Evolutionary conservation across 1,140 invertebrate genomes (phyloP).

Genomic region (Aphelenchoides avenae): DNA sequence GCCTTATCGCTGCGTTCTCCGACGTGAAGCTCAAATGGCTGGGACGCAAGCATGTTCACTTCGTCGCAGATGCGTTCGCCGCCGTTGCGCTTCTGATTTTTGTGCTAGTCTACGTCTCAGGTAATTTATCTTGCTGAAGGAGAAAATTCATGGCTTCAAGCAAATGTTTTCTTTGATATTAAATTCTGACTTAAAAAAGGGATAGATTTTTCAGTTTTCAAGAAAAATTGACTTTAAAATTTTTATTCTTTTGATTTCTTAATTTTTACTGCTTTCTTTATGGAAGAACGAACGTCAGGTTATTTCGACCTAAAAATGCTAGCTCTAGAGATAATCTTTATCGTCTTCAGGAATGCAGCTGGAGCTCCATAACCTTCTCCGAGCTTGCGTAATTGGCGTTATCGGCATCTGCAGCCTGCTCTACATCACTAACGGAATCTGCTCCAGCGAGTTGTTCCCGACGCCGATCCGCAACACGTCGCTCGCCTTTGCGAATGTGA

Average conservation of each 20-base stretch:
- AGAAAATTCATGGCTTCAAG: too few relatives aligned
- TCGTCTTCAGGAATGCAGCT: conserved; percentile 21
- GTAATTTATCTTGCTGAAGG: too few relatives aligned
- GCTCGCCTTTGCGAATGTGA: conserved; percentile 28
- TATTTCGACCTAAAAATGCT: too few relatives aligned
- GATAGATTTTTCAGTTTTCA: too few relatives aligned
- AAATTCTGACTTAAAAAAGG: too few relatives aligned
- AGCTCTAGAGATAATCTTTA: too few relatives aligned
- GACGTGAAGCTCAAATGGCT: conserved; percentile 28
- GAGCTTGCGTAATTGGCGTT: conserved; percentile 21
- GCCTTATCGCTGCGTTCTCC: conserved; percentile 32
- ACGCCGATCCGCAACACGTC: conserved; percentile 36
- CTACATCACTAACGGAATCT: conserved; percentile 37
- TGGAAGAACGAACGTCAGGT: too few relatives aligned
- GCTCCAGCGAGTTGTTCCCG: conserved; percentile 40
- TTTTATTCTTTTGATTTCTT: too few relatives aligned
- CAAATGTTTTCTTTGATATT: too few relatives aligned
- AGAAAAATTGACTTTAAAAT: too few relatives aligned
- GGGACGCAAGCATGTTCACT: conserved; percentile 34
- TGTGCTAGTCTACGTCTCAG: conserved; percentile 23
- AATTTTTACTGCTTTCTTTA: neutral
- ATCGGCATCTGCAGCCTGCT: conserved; percentile 28
- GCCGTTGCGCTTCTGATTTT: conserved; percentile 17
- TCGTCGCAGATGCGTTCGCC: conserved; percentile 16
- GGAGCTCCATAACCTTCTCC: conserved; percentile 10